These are phyloP conservation scores for Petrocephalus schoutedeni DNA, from an alignment of 2,797 vertebrate genomes.

Conservation along the genomic window DNA sequence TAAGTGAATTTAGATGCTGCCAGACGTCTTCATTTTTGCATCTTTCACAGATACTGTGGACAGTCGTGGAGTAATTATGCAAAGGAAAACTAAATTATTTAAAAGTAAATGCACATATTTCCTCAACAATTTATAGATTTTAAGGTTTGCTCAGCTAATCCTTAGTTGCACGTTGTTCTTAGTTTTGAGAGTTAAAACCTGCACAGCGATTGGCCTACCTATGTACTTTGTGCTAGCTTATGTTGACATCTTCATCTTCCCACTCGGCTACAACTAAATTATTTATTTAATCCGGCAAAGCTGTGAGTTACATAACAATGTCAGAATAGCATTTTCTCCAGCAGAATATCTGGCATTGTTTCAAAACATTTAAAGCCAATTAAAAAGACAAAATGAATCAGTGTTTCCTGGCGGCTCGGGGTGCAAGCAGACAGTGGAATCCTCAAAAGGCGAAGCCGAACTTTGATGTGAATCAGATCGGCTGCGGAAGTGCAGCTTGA, in stretches of 20 bases:
- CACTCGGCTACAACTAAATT: not conserved
- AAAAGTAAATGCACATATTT: not conserved
- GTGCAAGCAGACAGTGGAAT: not conserved
- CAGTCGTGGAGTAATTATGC: not conserved
- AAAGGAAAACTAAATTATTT: not conserved
- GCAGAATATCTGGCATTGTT: not conserved
- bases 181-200: not conserved
- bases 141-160: not conserved
- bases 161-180: not conserved
- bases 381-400: slow-evolving; percentile 11
- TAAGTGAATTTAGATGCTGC: not conserved
- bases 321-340: not conserved
- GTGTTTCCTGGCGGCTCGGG: not conserved
- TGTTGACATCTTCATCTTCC: not conserved
- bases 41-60: not conserved
- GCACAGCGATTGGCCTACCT: not conserved
- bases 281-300: not conserved
- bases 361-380: not conserved
- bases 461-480: not conserved
- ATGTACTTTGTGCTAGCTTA: not conserved
- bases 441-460: not conserved
- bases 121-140: not conserved
- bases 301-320: not conserved
- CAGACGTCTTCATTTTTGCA: not conserved
- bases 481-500: not conserved